Conservation (phyloP, 2,888 invertebrate genomes). For the Agrotis segetum region DNA sequence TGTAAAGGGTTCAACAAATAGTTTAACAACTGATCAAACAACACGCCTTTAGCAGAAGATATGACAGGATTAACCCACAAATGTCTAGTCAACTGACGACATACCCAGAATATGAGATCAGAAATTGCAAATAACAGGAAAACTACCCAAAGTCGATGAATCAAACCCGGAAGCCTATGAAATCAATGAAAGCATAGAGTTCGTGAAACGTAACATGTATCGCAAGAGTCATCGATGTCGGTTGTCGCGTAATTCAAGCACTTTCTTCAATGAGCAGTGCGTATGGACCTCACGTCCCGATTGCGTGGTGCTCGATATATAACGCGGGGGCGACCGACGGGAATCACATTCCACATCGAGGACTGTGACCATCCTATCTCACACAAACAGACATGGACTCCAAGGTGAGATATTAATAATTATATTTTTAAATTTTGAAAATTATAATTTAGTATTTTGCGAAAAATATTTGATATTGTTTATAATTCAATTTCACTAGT, state of each 20-base stretch:
- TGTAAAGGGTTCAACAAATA: too few species aligned
- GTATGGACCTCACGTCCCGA: conserved; percentile 87
- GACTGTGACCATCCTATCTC: conserved; percentile 82
- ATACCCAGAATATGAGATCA: not conserved
- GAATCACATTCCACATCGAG: conserved; percentile 82
- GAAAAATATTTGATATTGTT: not conserved
- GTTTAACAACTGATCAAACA: not conserved
- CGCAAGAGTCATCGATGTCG: conserved; percentile 74
- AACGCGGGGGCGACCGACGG: conserved; percentile 76
- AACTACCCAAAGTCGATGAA: conserved; percentile 26
- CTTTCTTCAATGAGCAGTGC: conserved; percentile 86
- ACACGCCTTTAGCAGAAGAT: not conserved
- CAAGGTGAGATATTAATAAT: conserved; percentile 80
- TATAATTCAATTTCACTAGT: not conserved
- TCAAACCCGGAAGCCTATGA: conserved; percentile 61
- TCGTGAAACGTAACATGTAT: conserved; percentile 77
- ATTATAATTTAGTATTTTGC: not conserved
- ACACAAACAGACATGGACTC: conserved; percentile 87
- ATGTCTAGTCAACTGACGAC: not conserved
- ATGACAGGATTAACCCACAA: not conserved
- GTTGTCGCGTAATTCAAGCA: conserved; percentile 81
- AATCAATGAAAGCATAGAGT: conserved; percentile 67
- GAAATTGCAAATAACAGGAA: not conserved
- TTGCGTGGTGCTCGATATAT: conserved; percentile 87
- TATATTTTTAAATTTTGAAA: not conserved